Conservation (phyloP, 2,888 invertebrate genomes). For the Drosophila glabriapex region DNA sequence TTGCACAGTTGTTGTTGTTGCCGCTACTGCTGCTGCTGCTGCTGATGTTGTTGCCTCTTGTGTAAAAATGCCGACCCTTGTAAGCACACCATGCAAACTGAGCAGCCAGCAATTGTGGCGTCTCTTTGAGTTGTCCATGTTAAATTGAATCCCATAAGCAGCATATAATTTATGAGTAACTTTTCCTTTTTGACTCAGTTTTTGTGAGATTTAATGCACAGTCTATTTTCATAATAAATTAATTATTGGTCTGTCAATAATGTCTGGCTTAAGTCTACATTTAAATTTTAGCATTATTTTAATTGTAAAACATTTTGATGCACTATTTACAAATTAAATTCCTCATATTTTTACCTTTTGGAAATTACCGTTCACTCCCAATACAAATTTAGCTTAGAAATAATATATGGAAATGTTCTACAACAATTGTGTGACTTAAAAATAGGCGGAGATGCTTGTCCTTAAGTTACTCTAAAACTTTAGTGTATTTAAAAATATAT, state of each 20-base stretch:
- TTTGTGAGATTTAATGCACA: background rate
- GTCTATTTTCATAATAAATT: background rate
- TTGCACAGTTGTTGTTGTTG: conserved; percentile 34
- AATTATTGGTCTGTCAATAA: background rate
- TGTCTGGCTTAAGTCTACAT: background rate
- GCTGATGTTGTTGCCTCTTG: conserved; percentile 5
- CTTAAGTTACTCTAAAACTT: background rate
- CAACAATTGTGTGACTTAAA: background rate
- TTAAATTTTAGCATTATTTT: too few relatives aligned
- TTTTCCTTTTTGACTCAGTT: background rate
- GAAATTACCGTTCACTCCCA: background rate
- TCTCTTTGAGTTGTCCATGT: conserved; percentile 7
- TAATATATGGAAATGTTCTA: too few relatives aligned
- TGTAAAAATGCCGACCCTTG: conserved; percentile 18
- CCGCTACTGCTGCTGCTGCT: background rate
- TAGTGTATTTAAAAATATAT: background rate
- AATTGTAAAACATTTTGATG: background rate
- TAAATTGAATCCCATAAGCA: conserved; percentile 4
- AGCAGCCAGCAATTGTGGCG: conserved; percentile 47
- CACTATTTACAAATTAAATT: background rate
- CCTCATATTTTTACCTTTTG: background rate
- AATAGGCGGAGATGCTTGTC: too few relatives aligned
- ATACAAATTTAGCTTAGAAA: background rate
- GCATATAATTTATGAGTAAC: background rate
- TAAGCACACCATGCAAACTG: conserved; percentile 57